These are phyloP conservation scores for Plagodis pulveraria DNA, from an alignment of 2,888 invertebrate species.

Conservation along the genomic window DNA sequence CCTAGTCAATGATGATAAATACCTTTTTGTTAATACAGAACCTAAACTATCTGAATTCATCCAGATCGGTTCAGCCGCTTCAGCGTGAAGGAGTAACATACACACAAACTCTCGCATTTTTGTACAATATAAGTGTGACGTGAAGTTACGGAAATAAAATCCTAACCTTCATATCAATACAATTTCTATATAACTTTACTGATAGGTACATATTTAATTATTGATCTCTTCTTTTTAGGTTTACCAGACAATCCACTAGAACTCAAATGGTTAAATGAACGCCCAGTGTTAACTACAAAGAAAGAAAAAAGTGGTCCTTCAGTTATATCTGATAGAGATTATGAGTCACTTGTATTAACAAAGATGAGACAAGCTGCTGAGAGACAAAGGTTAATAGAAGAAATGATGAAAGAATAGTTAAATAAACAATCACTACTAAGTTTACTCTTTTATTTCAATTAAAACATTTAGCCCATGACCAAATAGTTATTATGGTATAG, in stretches of 20 bases:
- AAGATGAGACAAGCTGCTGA: slow-evolving; percentile 94
- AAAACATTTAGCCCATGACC: not conserved
- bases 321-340: slow-evolving; percentile 88
- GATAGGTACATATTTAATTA: not conserved
- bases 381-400: slow-evolving; percentile 89
- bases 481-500: not conserved
- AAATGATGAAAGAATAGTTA: slow-evolving; percentile 87
- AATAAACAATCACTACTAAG: slow-evolving; percentile 29
- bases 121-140: too few species aligned
- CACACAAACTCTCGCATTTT: too few species aligned
- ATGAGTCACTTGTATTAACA: slow-evolving; percentile 91
- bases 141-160: too few species aligned
- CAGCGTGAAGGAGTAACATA: too few species aligned
- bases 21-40: too few species aligned
- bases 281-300: slow-evolving; percentile 69
- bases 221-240: slow-evolving; percentile 70
- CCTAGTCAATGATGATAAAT: too few species aligned
- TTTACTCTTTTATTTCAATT: not conserved
- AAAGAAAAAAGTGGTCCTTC: slow-evolving; percentile 59
- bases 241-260: slow-evolving; percentile 88
- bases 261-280: slow-evolving; percentile 88
- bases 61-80: too few species aligned
- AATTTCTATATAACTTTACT: not conserved
- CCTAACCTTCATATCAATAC: not conserved
- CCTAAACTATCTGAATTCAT: too few species aligned